phyloP scores from a whole-genome alignment of 2,888 invertebrate species.

The Pelosia muscerda region DNA sequence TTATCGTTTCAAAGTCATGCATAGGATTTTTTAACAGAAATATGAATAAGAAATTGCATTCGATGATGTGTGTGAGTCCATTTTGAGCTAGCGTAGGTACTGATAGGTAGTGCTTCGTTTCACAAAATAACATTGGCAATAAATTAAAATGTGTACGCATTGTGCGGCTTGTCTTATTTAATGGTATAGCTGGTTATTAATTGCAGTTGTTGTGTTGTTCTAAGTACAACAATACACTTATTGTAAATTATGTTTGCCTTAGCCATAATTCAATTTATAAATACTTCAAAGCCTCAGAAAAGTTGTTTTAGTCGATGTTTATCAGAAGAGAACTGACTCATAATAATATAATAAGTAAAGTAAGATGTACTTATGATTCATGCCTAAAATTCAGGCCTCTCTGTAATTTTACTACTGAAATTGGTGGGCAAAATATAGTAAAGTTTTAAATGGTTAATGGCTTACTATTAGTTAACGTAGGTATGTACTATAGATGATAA shows the following conservation, averaged over 20 bases:
- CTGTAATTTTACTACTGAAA: no score
- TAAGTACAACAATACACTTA: constrained; percentile 3
- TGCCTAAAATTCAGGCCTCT: no score
- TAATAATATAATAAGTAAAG: background rate
- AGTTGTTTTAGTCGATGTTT: background rate
- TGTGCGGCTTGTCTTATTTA: constrained; percentile 2
- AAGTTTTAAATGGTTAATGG: no score
- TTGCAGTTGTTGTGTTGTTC: background rate
- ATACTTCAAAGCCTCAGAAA: background rate
- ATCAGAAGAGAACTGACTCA: background rate
- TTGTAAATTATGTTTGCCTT: background rate
- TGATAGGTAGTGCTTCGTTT: background rate
- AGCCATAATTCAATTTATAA: background rate
- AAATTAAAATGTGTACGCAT: background rate
- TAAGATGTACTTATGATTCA: background rate
- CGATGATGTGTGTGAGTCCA: background rate
- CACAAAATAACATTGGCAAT: background rate
- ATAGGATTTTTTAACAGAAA: no score
- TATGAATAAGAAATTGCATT: background rate
- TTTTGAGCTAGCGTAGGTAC: background rate
- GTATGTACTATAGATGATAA: background rate
- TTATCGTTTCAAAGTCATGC: background rate
- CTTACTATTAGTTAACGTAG: no score
- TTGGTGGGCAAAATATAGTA: no score
- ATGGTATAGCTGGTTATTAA: background rate